These are phyloP conservation scores for Drusus annulatus DNA, from an alignment of 1,140 invertebrate genomes.

Conservation along the genomic window DNA sequence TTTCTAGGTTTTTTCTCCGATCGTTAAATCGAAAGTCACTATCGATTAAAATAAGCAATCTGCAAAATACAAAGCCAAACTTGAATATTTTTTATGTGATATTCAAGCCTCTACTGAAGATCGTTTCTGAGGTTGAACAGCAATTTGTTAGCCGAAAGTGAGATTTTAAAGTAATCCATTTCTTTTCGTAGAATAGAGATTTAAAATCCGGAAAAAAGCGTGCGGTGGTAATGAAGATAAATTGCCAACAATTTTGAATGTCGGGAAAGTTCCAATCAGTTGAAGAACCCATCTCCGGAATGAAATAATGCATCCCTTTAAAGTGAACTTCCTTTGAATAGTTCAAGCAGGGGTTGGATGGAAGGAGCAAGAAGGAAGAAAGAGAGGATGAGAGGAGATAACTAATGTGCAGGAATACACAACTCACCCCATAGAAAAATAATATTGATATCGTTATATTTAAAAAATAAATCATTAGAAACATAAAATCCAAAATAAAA, in stretches of 20 bases:
- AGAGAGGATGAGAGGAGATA: neutral
- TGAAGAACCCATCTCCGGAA: conserved; percentile 54
- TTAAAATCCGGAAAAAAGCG: conserved; percentile 55
- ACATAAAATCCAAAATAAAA: no score
- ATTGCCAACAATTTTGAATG: conserved; percentile 35
- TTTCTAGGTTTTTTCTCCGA: no score
- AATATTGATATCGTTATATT: neutral
- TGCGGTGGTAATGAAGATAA: conserved; percentile 52
- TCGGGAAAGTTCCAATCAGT: conserved; percentile 53
- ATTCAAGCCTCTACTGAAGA: no score
- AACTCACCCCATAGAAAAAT: neutral
- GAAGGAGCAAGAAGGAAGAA: neutral
- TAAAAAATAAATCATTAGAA: no score
- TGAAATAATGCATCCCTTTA: conserved; percentile 55
- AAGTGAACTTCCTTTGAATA: conserved; percentile 51
- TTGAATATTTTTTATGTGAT: no score
- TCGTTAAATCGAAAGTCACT: no score
- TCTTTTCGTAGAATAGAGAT: conserved; percentile 51
- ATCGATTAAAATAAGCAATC: no score
- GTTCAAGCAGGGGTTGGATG: conserved; percentile 39
- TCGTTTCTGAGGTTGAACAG: no score
- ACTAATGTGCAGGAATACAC: neutral
- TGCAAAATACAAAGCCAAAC: no score
- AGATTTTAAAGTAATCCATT: conserved; percentile 5
- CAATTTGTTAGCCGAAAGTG: neutral